phyloP scores from a whole-genome alignment of 1,140 invertebrate genomes.

The Drosophila novamexicana region DNA sequence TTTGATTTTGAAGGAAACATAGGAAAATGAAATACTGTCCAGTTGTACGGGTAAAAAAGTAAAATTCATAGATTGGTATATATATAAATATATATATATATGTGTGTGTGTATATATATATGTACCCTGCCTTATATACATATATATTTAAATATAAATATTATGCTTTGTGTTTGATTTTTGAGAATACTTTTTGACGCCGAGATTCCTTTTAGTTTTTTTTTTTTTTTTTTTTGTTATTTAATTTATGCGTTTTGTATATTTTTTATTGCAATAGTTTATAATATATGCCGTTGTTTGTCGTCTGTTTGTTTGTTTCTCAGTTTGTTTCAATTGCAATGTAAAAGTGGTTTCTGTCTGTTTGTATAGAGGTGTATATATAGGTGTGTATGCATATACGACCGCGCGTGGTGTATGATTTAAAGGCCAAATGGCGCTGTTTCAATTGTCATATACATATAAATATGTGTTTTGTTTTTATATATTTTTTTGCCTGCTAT shows the following conservation, averaged over 20 bases:
- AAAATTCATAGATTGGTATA: slow-evolving; percentile 37
- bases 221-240: slow-evolving; percentile 13
- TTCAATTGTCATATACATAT: slow-evolving; percentile 39
- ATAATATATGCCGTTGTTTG: slow-evolving; percentile 31
- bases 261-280: slow-evolving; percentile 42
- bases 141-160: slow-evolving; percentile 10
- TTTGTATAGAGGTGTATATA: slow-evolving; percentile 11
- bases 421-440: slow-evolving; percentile 22
- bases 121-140: slow-evolving; percentile 51
- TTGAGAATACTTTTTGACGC: slow-evolving; percentile 33
- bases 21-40: slow-evolving; percentile 63
- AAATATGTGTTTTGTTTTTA: slow-evolving; percentile 16
- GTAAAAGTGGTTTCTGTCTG: slow-evolving; percentile 3
- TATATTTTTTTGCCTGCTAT: slow-evolving; percentile 17
- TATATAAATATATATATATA: slow-evolving; percentile 20
- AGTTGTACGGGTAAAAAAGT: slow-evolving; percentile 28
- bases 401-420: slow-evolving; percentile 44
- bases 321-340: slow-evolving; percentile 9
- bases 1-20: slow-evolving; percentile 30
- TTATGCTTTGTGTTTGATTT: slow-evolving; percentile 21
- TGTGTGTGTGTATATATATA: slow-evolving; percentile 25
- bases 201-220: slow-evolving; percentile 35
- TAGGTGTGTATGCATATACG: slow-evolving; percentile 39
- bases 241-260: slow-evolving; percentile 41
- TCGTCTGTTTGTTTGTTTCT: slow-evolving; percentile 7